These are phyloP conservation scores for Coluber constrictor DNA, from an alignment of 2,797 vertebrate species.

Conservation along the genomic window DNA sequence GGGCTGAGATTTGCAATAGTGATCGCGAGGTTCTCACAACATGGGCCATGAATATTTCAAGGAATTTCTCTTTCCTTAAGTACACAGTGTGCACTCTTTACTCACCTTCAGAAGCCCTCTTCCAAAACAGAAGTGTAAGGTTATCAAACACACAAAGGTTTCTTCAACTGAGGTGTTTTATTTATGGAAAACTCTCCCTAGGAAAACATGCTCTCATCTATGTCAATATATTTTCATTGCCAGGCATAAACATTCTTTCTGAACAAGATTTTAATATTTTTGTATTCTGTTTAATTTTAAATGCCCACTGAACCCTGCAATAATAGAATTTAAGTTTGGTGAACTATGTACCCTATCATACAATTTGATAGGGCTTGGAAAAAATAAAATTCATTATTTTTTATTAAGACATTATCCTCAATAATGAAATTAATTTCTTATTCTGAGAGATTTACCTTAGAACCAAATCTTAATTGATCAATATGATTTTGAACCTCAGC, in stretches of 20 bases:
- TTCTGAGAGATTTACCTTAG: conserved; percentile 34
- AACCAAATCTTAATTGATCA: conserved; percentile 36
- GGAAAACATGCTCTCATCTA: background rate
- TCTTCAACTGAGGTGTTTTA: background rate
- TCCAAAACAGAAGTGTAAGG: background rate
- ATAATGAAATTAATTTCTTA: background rate
- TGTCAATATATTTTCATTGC: background rate
- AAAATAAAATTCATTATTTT: conserved; percentile 10
- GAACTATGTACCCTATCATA: background rate
- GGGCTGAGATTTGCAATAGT: too few species aligned
- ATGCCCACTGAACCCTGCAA: background rate
- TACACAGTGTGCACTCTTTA: background rate
- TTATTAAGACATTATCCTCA: background rate
- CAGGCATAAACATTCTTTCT: background rate
- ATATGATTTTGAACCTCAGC: conserved; percentile 30
- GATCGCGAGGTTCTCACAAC: background rate
- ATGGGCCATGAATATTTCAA: background rate
- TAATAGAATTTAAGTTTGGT: background rate
- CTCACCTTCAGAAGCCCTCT: background rate
- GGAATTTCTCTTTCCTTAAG: background rate
- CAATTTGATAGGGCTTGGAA: background rate
- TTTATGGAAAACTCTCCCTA: background rate
- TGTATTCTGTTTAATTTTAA: background rate
- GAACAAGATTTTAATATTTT: background rate
- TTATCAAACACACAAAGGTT: background rate